Evolutionary conservation across 2,888 invertebrate species (phyloP).

Genomic region (Lottia gigantea): DNA sequence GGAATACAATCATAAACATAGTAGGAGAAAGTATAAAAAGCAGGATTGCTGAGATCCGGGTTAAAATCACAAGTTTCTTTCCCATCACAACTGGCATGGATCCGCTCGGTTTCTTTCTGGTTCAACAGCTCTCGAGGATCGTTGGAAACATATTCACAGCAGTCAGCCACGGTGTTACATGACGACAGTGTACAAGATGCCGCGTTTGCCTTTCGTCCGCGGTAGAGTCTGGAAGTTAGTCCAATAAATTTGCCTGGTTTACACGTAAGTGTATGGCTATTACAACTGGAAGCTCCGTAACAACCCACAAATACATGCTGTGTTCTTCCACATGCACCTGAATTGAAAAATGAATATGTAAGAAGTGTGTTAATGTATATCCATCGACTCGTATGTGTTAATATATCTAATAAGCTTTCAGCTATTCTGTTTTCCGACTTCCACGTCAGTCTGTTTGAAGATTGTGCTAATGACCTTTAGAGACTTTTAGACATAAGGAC

Average conservation of each 20-base stretch:
- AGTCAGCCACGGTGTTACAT: not conserved
- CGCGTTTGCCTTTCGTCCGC: not conserved
- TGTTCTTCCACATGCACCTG: slow-evolving; percentile 7
- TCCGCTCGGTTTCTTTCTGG: not conserved
- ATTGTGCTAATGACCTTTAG: too few relatives aligned
- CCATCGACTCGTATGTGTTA: too few relatives aligned
- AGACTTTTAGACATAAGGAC: too few relatives aligned
- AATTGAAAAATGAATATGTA: not conserved
- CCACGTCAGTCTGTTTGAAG: too few relatives aligned
- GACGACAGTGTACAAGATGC: too few relatives aligned
- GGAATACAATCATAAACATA: not conserved
- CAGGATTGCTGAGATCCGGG: not conserved
- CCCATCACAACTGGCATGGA: not conserved
- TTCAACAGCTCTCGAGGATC: not conserved
- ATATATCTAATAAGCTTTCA: too few relatives aligned
- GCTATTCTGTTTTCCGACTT: too few relatives aligned
- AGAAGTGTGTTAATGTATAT: too few relatives aligned
- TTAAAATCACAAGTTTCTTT: not conserved
- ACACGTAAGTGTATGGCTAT: not conserved
- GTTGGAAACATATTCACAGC: not conserved
- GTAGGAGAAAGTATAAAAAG: not conserved
- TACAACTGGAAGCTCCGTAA: not conserved
- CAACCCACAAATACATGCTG: not conserved
- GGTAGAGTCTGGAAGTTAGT: not conserved
- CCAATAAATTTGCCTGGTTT: not conserved